Conservation (phyloP, 2,888 invertebrate genomes). For the Polydrusus pterygomalis region DNA sequence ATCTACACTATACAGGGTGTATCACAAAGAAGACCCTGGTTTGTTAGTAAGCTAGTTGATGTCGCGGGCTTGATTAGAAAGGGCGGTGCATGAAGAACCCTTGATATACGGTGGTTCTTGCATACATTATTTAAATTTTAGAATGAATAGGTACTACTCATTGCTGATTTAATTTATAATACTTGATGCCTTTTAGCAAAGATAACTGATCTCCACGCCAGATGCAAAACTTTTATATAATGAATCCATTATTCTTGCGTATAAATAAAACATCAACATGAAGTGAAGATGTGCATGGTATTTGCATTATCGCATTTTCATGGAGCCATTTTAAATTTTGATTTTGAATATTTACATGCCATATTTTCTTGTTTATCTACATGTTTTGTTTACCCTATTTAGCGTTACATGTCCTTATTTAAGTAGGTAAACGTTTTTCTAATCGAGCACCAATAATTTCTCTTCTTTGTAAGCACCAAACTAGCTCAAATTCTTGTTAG, state of each 20-base stretch:
- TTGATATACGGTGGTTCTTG: no score
- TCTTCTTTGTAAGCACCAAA: neutral
- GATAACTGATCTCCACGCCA: constrained; percentile 33
- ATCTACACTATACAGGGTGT: neutral
- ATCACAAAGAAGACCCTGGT: neutral
- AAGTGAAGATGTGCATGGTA: constrained; percentile 11
- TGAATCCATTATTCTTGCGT: constrained; percentile 23
- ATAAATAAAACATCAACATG: constrained; percentile 14
- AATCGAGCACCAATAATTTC: no score
- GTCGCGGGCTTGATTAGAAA: no score
- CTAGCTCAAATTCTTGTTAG: neutral
- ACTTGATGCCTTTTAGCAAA: constrained; percentile 29
- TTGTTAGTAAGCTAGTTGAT: no score
- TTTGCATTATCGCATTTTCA: constrained; percentile 19
- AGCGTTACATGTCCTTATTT: no score
- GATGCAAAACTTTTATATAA: constrained; percentile 33
- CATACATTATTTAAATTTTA: constrained; percentile 7
- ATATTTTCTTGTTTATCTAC: neutral
- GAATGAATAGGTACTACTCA: constrained; percentile 1
- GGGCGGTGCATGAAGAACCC: no score
- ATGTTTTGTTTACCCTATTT: no score
- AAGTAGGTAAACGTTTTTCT: no score
- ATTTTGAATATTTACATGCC: neutral
- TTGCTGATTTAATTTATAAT: constrained; percentile 29
- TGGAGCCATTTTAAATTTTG: constrained; percentile 2